phyloP scores from a whole-genome alignment of 2,888 invertebrate genomes.

The Perithous albicinctus region DNA sequence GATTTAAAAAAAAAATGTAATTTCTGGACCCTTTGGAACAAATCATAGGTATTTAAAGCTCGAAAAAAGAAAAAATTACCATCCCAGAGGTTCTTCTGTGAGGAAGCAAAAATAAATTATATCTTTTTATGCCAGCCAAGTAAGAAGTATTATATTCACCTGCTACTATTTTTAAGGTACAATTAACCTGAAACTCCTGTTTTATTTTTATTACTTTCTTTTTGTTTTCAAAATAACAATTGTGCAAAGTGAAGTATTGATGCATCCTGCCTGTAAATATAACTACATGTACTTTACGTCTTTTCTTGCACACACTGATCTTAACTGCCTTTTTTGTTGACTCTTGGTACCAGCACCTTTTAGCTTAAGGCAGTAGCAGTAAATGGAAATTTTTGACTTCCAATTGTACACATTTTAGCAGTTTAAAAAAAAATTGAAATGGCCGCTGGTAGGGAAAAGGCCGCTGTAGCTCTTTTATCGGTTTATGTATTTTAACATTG shows the following conservation, averaged over 20 bases:
- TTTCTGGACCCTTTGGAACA: no score
- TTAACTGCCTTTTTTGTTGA: conserved; percentile 6
- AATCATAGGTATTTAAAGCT: no score
- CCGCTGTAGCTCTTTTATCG: background rate
- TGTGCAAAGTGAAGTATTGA: background rate
- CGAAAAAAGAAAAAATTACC: background rate
- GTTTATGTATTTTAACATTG: background rate
- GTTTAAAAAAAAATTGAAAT: background rate
- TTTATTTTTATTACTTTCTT: no score
- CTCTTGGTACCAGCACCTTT: conserved; percentile 23
- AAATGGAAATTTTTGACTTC: conserved; percentile 8
- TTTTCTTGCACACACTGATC: conserved; percentile 4
- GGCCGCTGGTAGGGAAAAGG: background rate
- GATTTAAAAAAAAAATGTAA: no score
- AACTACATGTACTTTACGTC: background rate
- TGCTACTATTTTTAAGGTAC: background rate
- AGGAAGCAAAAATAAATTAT: background rate
- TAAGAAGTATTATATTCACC: background rate
- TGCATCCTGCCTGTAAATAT: background rate
- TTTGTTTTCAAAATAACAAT: conserved; percentile 18
- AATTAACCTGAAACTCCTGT: background rate
- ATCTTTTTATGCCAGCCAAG: background rate
- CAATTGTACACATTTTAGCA: conserved; percentile 30
- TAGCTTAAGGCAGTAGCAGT: conserved; percentile 9
- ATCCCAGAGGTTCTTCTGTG: background rate